Conservation (phyloP, 2,797 vertebrate genomes). For the Phataginus tricuspis region DNA sequence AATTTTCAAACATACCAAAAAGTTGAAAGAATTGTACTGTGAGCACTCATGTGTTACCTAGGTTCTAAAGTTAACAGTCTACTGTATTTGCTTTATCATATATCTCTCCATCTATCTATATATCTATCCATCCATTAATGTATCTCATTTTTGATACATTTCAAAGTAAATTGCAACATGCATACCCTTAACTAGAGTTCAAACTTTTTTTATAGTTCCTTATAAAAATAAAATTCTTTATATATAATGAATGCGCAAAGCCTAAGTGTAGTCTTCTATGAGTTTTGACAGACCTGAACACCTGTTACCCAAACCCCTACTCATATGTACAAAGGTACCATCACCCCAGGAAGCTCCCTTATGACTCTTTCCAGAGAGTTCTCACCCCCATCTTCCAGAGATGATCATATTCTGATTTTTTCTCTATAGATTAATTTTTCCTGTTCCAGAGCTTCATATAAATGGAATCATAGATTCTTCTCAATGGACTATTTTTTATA, state of each 20-base stretch:
- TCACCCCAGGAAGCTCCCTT: not conserved
- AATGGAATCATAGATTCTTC: not conserved
- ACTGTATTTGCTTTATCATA: not conserved
- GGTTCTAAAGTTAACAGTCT: not conserved
- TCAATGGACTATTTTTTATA: not conserved
- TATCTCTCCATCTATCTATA: not conserved
- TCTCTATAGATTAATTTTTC: not conserved
- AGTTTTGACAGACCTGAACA: constrained; percentile 9
- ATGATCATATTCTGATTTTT: not conserved
- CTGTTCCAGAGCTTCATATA: not conserved
- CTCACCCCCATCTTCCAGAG: not conserved
- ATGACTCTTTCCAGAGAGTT: not conserved
- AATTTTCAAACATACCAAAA: not conserved
- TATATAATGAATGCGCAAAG: not conserved
- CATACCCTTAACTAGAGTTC: not conserved
- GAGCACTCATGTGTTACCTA: not conserved
- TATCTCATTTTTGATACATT: constrained; percentile 8
- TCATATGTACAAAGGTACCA: not conserved
- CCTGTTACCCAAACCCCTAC: not conserved
- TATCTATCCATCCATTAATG: not conserved
- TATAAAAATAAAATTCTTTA: not conserved
- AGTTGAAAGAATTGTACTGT: not conserved
- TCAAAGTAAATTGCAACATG: constrained; percentile 29
- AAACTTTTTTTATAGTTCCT: not conserved
- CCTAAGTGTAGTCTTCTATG: not conserved